Conservation (phyloP, 2,888 invertebrate genomes). For the Dynastes hyllus region DNA sequence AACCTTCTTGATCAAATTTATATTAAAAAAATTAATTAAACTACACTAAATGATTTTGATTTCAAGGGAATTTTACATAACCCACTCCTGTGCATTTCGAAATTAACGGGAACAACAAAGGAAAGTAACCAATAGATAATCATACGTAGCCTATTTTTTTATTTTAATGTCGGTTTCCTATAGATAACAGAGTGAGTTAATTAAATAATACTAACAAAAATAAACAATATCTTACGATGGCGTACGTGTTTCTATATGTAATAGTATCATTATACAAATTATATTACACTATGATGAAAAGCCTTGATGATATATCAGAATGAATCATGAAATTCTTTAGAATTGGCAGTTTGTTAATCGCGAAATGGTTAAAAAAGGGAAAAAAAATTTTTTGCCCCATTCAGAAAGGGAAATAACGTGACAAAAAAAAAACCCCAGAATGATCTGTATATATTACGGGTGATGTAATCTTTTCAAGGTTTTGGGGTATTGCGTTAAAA, state of each 20-base stretch:
- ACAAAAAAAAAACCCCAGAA: conserved; percentile 21
- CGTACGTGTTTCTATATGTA: not conserved
- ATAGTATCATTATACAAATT: not conserved
- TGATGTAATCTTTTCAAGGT: conserved; percentile 11
- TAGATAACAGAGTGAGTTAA: not conserved
- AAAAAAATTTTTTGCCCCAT: conserved; percentile 28
- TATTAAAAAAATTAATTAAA: too few relatives aligned
- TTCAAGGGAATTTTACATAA: too few relatives aligned
- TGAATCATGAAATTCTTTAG: conserved; percentile 24
- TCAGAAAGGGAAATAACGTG: not conserved
- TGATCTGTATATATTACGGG: conserved; percentile 5
- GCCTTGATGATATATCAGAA: conserved; percentile 3
- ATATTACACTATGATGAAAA: not conserved
- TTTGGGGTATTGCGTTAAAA: not conserved
- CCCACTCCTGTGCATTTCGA: too few relatives aligned
- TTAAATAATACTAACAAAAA: not conserved
- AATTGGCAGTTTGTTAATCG: conserved; percentile 28
- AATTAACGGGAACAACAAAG: too few relatives aligned
- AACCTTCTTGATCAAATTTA: too few relatives aligned
- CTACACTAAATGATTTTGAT: too few relatives aligned
- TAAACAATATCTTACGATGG: not conserved
- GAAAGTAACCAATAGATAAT: too few relatives aligned
- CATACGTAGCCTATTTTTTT: too few relatives aligned
- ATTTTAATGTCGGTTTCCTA: not conserved
- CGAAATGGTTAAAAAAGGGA: conserved; percentile 20